Conservation (phyloP, 2,797 vertebrate species). For the Mus caroli region DNA sequence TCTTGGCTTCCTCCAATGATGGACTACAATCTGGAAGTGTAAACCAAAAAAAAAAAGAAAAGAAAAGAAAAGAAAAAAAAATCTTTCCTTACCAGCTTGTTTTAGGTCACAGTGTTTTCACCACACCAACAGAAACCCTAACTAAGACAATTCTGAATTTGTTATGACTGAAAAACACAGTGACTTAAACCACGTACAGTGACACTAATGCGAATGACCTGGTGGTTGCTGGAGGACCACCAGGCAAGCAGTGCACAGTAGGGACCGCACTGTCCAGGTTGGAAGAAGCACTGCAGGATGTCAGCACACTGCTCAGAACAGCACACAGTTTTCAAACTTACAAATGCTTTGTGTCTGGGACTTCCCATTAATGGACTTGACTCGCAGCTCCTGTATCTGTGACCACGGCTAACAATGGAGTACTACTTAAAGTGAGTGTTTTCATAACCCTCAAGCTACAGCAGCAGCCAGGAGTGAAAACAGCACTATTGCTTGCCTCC, state of each 20-base stretch:
- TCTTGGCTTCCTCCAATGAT: not conserved
- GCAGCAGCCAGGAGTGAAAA: not conserved
- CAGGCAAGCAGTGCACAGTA: not conserved
- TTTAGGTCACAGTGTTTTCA: not conserved
- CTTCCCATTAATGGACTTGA: not conserved
- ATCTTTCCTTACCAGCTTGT: not conserved
- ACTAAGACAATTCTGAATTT: not conserved
- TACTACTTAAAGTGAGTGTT: not conserved
- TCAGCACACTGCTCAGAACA: not conserved
- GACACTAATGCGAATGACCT: no score
- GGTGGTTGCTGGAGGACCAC: not conserved
- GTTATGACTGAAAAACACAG: not conserved
- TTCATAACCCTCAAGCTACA: not conserved
- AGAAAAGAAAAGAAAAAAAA: no score
- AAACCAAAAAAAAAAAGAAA: not conserved
- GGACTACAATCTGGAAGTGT: not conserved
- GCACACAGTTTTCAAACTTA: not conserved
- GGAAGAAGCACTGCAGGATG: no score
- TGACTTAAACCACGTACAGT: not conserved
- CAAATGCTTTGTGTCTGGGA: not conserved
- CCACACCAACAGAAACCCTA: not conserved
- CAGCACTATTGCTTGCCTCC: rapidly evolving
- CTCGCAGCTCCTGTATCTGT: not conserved
- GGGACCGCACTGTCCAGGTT: not conserved
- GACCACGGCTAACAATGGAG: not conserved